Percentiles rank a stretch among this genome's conserved stretches.
Evolutionary conservation across 2,113 vertebrate species (phyloP).

Genomic region (Oryzias melastigma): DNA sequence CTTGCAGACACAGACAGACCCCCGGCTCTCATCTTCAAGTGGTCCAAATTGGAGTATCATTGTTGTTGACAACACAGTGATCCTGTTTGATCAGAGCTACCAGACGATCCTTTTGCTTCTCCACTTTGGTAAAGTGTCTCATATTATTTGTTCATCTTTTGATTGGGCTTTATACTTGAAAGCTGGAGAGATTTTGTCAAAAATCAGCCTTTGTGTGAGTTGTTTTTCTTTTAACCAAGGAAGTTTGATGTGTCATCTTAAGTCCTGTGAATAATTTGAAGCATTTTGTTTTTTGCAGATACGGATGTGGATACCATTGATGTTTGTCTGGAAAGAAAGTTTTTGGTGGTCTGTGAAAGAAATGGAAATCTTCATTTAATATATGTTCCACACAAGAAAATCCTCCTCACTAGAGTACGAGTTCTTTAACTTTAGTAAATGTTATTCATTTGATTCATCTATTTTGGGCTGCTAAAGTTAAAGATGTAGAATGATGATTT

Average conservation of each 20-base stretch:
- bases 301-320: conserved; percentile 86
- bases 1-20: conserved; percentile 76
- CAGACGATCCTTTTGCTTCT: conserved; percentile 85
- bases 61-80: conserved; percentile 84
- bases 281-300: conserved; percentile 72
- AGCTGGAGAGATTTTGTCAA: conserved; percentile 1
- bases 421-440: not conserved
- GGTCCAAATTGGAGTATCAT: conserved; percentile 81
- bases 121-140: conserved; percentile 82
- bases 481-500: not conserved
- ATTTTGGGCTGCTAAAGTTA: no score
- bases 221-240: not conserved
- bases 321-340: conserved; percentile 84
- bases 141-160: not conserved
- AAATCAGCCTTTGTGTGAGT: not conserved
- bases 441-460: no score
- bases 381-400: conserved; percentile 86
- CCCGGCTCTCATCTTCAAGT: conserved; percentile 75
- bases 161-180: not conserved
- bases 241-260: not conserved
- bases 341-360: conserved; percentile 91
- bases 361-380: conserved; percentile 91
- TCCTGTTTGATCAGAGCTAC: conserved; percentile 85
- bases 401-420: conserved; percentile 86
- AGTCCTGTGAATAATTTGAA: not conserved